Base-by-base conservation (phyloP, 30 jellyfish, hydroid and myxozoan species). In the Chironex yamaguchii region DNA sequence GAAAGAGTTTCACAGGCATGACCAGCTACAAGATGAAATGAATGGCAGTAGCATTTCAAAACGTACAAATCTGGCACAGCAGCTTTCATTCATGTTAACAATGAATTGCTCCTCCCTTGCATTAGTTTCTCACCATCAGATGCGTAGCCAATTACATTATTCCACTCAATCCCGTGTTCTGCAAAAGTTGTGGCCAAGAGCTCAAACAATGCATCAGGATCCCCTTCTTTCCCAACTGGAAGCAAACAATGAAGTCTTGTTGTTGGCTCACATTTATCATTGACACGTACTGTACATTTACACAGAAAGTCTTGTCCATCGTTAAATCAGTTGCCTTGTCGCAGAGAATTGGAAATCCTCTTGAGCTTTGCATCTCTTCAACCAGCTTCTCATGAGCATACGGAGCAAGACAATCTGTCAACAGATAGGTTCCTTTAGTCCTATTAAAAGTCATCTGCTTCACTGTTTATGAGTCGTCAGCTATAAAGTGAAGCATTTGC, bases 311-410 rank as follows among this genome's bases (percentile, higher is more conserved):
- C 36, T 79, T 79, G 42, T 79, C 25, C 81, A 64, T 58, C 0
- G 90, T 53, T 3, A 62, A 36, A 26, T 79, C 90, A 1, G 90
- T 79, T 0, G 90, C 79, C 81, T 79, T 36, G n/a, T 79, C 81
- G 53, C 90, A 79, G 67, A 79, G 70, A 27, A 53, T 79, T 6
- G 90, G 64, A 32, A 79, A 79, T 21, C 81, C 90, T 52, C 34
- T 58, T n/a, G 70, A 21, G 9, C 64, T 79, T 34, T 53, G 33
- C 81, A 79, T 79, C n/a, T 76, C 65, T 58, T 54, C 65, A 0
- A 25, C 31, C 29, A 34, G 22, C n/a, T 30, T 72, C 30, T 72
- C 74, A 36, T 72, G 74, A 31, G 86, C 86, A 72, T 42, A 25
- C 14, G 30, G 29, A 9, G 86, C 72, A 72, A 72, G 86, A 12